Evolutionary conservation across 2,888 invertebrate genomes (phyloP), one percentile per base, ranked within the genome.

Genomic region (Margaritifera margaritifera): DNA sequence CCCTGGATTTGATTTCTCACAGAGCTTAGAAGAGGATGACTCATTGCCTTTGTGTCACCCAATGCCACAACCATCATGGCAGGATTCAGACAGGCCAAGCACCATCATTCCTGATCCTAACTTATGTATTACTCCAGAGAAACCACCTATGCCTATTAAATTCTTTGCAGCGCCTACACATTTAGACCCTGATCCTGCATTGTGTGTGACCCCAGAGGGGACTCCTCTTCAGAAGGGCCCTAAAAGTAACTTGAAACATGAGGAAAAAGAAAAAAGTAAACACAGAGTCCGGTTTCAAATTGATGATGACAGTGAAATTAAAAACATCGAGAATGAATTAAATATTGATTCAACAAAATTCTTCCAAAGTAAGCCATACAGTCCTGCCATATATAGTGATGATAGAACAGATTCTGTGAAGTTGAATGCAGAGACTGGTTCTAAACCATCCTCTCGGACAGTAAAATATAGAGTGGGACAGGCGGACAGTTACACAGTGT

Each of bases 181-280:
- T 18, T 53, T 76, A 6, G 68, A 64, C 53, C 77, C 81, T 54
- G 84, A 85, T 55, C 83, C 84, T 11, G 68, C 77, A 31, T 66
- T 86, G 22, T 68, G 79, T 56, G 62, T 86, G 20, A 86, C 86
- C 4, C 86, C 86, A 52, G 81, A 84, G 15, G 42, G 42, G 60
- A 82, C 81, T 69, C 50, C 69, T 1, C 31, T 66, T 22, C 62
- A 62, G 24, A 60, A 27, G 18, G 57, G 58, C 19, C 53, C 53
- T 2, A 61, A 68, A 52, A 69, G 60, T 62, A 62, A 64, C 59
- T 65, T 65, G 24, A 70, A 57, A 60, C 50, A 62, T 22, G 57
- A 54, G 62, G 61, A 50, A 15, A 57, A 58, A 67, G 62, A 60
- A 22, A 71, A 71, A 51, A 58, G 42, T 57, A 71, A 58, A 66